A percentile compares a stretch with the other conserved stretches of the same genome.
Conservation (phyloP, 2,888 invertebrate species). For the Volucella inflata region DNA sequence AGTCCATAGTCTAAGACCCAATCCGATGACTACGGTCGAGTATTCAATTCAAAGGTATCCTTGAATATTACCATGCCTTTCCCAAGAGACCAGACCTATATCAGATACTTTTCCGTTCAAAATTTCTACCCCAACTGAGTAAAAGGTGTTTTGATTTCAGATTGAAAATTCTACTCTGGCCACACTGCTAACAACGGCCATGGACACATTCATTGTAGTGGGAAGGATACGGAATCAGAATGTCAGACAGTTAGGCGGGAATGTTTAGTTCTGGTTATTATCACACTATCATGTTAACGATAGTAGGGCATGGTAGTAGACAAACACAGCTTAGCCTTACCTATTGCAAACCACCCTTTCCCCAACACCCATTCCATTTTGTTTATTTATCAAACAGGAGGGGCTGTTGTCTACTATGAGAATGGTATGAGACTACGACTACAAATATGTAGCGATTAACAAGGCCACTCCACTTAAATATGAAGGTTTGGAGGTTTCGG, state of each 20-base stretch:
- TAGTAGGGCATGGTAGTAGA: conserved; percentile 43
- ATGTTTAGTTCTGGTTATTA: conserved; percentile 69
- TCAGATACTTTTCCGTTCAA: no score
- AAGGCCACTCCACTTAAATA: conserved; percentile 26
- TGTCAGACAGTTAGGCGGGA: conserved; percentile 67
- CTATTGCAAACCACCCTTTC: conserved; percentile 7
- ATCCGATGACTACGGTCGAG: conserved; percentile 49
- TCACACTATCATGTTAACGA: conserved; percentile 71
- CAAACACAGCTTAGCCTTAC: conserved; percentile 33
- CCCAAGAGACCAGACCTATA: no score
- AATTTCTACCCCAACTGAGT: no score
- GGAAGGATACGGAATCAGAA: conserved; percentile 49
- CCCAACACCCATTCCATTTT: conserved; percentile 44
- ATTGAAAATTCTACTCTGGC: no score
- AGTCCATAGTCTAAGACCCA: conserved; percentile 16
- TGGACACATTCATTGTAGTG: conserved; percentile 18
- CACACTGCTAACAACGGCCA: not conserved
- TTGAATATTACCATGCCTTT: conserved; percentile 26
- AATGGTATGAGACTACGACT: conserved; percentile 16
- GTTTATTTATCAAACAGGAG: conserved; percentile 60
- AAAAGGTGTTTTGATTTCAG: no score
- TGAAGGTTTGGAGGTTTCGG: conserved; percentile 18
- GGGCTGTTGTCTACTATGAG: conserved; percentile 14
- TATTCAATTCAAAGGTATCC: conserved; percentile 61
- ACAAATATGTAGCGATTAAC: conserved; percentile 30